Evolutionary conservation across 2,113 vertebrate genomes (phyloP), one percentile per base, ranked within the genome.

Genomic region (Nibea albiflora): DNA sequence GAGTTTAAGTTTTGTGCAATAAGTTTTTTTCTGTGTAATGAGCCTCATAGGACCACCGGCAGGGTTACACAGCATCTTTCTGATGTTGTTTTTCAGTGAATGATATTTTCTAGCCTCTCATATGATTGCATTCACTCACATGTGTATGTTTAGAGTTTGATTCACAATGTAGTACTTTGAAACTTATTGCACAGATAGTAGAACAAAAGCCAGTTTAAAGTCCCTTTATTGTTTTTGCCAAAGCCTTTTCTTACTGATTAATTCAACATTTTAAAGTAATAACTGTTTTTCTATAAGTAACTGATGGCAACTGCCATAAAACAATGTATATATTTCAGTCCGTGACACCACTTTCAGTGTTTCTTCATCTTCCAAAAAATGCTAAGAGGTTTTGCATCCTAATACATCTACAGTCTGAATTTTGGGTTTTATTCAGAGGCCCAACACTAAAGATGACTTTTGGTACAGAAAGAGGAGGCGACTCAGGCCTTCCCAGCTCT

Each of bases 401-500:
- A 6, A 4, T 28, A 8, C 31, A 17, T 26, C 31, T 20, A 35
- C 22, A 14, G 46, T 57, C 7, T 63, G 0, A 35, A 31, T 10
- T 71, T 49, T 17, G 0, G 35, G 10, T 63, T 35, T 5, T 26
- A 22, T 53, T 5, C 22, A 46, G 42, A 56, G 11, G 11, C 15
- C 65, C 31, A 46, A 80, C 52, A 17, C 20, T 65, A 28, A 49
- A 39, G n/a, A 26, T 74, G 58, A 62, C n/a, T 52, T 9, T 0
- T 44, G 12, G 19, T 58, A 15, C 46, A 53, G 50, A 75, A 56
- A 62, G 26, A n/a, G 9, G 39, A 81, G 54, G 56, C 12, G 52
- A 73, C 28, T 22, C 0, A 57, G 58, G 57, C 60, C 35, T 73
- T 65, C 22, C 31, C 22, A 11, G 75, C 61, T 83, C 75, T 42